Percentiles rank a stretch among this genome's conserved stretches.
These are phyloP conservation scores for Drosophila kikkawai DNA, from an alignment of 1,140 invertebrate species.

Conservation along the genomic window DNA sequence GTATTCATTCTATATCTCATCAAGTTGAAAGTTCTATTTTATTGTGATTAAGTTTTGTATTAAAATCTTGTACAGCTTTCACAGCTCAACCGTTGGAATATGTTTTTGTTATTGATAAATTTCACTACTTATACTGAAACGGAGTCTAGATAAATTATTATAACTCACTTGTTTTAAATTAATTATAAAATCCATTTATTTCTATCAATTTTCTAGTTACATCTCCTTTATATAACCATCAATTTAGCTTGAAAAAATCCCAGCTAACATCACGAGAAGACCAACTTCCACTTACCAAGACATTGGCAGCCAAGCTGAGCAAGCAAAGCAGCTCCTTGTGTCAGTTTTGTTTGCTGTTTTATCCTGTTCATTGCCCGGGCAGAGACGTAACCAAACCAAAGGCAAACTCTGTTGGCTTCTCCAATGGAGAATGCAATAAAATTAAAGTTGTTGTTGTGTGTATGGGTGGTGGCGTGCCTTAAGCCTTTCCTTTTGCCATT, in stretches of 20 bases:
- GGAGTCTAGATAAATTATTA: too few relatives aligned
- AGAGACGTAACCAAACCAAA: conserved; percentile 11
- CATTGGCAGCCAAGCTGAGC: conserved; percentile 36
- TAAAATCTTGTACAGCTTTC: too few relatives aligned
- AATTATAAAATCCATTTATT: too few relatives aligned
- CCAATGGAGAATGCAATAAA: conserved; percentile 69
- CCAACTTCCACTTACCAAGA: conserved; percentile 4
- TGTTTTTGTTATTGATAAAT: too few relatives aligned
- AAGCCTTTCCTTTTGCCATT: conserved; percentile 60
- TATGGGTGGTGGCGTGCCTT: conserved; percentile 11
- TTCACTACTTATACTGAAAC: too few relatives aligned
- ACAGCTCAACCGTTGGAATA: too few relatives aligned
- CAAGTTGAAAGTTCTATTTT: too few relatives aligned
- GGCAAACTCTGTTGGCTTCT: conserved; percentile 22
- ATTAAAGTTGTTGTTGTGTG: conserved; percentile 55
- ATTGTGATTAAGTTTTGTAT: too few relatives aligned
- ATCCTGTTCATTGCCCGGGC: conserved; percentile 17
- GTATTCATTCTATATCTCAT: too few relatives aligned
- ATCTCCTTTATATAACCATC: too few relatives aligned
- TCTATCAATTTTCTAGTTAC: too few relatives aligned
- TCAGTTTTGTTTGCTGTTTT: conserved; percentile 26
- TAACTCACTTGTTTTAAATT: too few relatives aligned
- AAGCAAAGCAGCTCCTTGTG: conserved; percentile 29
- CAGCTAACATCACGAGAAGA: not conserved
- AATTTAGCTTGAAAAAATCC: not conserved